These are phyloP conservation scores for Netta rufina DNA, from an alignment of 2,797 vertebrate species.

Conservation along the genomic window DNA sequence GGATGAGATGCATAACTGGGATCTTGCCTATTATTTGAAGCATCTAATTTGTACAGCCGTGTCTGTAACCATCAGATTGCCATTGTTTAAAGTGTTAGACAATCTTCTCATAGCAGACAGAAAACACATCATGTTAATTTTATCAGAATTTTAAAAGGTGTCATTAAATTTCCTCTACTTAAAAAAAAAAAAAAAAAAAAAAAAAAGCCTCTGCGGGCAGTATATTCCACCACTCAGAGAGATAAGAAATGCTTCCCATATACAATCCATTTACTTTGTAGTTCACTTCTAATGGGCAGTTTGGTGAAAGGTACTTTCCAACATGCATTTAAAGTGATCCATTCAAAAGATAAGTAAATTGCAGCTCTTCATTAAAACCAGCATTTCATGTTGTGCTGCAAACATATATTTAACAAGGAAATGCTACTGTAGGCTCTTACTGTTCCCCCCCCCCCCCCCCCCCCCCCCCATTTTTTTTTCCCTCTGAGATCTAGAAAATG, in stretches of 20 bases:
- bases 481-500: conserved; percentile 52
- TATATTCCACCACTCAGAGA: conserved; percentile 30
- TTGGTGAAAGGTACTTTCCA: conserved; percentile 75
- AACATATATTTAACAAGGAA: conserved; percentile 74
- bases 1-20: background rate
- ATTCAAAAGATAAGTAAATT: conserved; percentile 77
- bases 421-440: conserved; percentile 47
- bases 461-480: background rate
- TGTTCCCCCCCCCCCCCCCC: background rate
- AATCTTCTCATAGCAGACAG: background rate
- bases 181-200: background rate
- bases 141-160: background rate
- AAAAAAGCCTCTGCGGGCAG: conserved; percentile 3
- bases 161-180: conserved; percentile 16
- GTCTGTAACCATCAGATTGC: background rate
- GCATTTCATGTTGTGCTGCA: conserved; percentile 58
- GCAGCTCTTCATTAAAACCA: conserved; percentile 68
- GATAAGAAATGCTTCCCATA: conserved; percentile 56
- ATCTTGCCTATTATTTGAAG: background rate
- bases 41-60: conserved; percentile 1
- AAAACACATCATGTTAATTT: conserved; percentile 29
- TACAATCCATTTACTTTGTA: conserved; percentile 62
- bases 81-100: conserved; percentile 1
- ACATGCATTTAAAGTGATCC: conserved; percentile 72
- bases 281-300: conserved; percentile 70